Evolutionary conservation across 2,797 vertebrate species (phyloP), one percentile per base, ranked within the genome.

Genomic region (Sarcoramphus papa): DNA sequence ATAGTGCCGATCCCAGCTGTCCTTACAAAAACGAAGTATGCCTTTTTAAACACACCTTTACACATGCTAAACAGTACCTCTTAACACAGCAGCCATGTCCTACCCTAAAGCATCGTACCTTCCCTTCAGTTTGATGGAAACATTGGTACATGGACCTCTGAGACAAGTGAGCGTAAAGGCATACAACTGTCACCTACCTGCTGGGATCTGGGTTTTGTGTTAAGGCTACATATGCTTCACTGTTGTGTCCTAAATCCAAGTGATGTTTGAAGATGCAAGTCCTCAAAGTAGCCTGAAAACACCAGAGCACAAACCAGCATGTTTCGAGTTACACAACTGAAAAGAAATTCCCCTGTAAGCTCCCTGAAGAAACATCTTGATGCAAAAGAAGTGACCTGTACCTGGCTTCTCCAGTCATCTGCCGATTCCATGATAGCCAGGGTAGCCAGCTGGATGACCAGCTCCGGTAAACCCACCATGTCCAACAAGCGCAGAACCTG

Each of bases 261-360:
- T 99, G 99, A 93, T 99, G 99, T 85, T 99, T 99, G 98, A 99
- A 99, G 91, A 99, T 99, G 48, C 99, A 98, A 0, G 99, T 99
- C 98, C 99, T 99, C 93, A 99, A 97, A 37, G 99, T 99, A 19
- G 99, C 99, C 99, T 99, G 95, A 41, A 82, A 95, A 60, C 60
- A 91, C 33, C 85, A n/a, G 41, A 72, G 59, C 56, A 97, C 30
- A 91, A 84, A 62, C 16, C 10, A 43, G 47, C 53, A 33, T 1
- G 59, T 48, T 45, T 60, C 6, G 20, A 93, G 40, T 41, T 51
- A 24, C 6, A 62, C n/a, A 78, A 45, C 53, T 23, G 59, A 73
- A 40, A 77, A 35, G 40, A n/a, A 30, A 59, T 3, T 12, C 69
- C 56, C 9, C 1, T 8, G 24, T 62, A 14, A 85, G 25, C 7